Evolutionary conservation across 2,888 invertebrate genomes (phyloP), one percentile per base, ranked within the genome.

Genomic region (Alcis repandata): DNA sequence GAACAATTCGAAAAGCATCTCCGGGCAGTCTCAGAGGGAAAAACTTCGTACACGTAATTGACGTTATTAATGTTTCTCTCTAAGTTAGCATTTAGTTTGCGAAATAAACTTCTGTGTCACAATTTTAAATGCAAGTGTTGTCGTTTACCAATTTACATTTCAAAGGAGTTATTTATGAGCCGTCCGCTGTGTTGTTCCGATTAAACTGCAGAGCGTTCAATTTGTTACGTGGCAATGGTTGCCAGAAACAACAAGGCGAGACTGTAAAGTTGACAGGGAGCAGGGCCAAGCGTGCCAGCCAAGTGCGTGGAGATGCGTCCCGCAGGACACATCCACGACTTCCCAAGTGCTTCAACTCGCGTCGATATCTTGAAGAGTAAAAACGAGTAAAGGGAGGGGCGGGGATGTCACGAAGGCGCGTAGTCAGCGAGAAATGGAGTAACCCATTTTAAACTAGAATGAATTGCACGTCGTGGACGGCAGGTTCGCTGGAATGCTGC

Each of bases 361-460:
- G 72, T 79, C 82, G 82, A 86, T 83, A 82, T 83, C 81, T 79
- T 72, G 78, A 78, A 75, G 66, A 70, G 76, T 79, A 85, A 85
- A 86, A 86, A 85, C 83, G 83, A 84, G 83, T 75, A 70, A 74
- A 74, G 75, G 77, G 74, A 77, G 82, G 82, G 80, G 84, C 84
- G 80, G 81, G 79, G 83, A 85, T 89, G 90, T 90, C 89, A 89
- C 85, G 79, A 84, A 86, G 81, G 79, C 85, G 89, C 87, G 82
- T 82, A 88, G 89, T 91, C 91, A 91, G 88, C 90, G 86, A 84
- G 86, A 89, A 91, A 88, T 86, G 85, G 87, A 89, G 86, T 90
- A 90, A 90, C 90, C 91, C 86, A 91, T 90, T 91, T 91, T 89
- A 90, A 90, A 90, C 88, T 87, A 88, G 89, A 90, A 91, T 91